These are phyloP conservation scores for Nasua narica DNA, from an alignment of 2,797 vertebrate genomes.

Conservation along the genomic window DNA sequence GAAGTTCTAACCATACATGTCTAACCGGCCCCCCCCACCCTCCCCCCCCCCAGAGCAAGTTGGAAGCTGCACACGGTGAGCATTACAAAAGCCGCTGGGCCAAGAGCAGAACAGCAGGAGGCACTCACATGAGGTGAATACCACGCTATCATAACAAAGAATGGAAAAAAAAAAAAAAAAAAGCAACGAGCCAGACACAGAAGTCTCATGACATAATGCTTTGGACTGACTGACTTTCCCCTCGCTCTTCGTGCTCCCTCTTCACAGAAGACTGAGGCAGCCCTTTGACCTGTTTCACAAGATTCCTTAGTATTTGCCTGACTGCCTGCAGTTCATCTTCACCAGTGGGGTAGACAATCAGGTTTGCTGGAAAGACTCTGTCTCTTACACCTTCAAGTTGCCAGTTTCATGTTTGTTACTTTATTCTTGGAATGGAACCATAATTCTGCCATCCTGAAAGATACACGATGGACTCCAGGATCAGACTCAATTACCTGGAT, in stretches of 20 bases:
- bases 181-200: not conserved
- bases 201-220: not conserved
- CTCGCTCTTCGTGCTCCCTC: not conserved
- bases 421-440: constrained; percentile 18
- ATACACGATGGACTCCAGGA: not conserved
- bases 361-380: not conserved
- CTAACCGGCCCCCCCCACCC: accelerated
- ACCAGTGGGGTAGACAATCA: not conserved
- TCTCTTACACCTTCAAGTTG: constrained; percentile 10
- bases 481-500: not conserved
- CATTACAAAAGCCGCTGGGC: not conserved
- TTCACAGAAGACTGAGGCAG: not conserved
- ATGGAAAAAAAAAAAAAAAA: not conserved
- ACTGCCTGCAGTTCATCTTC: not conserved
- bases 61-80: not conserved
- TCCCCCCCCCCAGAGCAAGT: not conserved
- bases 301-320: not conserved
- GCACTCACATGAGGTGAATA: not conserved
- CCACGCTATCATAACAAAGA: not conserved
- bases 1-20: not conserved
- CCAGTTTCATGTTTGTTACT: constrained; percentile 16
- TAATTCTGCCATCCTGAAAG: not conserved
- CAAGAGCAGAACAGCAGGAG: not conserved
- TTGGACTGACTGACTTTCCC: not conserved
- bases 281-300: not conserved